These are phyloP conservation scores for Conus betulinus DNA, from an alignment of 1,140 invertebrate species.

Conservation along the genomic window DNA sequence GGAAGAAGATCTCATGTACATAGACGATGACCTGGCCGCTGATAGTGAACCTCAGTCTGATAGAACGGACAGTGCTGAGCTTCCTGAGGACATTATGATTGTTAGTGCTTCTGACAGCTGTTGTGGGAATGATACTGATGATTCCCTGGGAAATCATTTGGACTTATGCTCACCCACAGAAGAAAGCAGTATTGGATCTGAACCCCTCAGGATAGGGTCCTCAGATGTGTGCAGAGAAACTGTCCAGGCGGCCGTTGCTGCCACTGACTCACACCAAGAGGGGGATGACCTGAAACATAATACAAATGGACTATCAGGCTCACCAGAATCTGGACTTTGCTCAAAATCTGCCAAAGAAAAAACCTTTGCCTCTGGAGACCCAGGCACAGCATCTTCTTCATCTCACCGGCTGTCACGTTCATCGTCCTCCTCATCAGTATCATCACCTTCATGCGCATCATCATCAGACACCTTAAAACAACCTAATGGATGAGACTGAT, in stretches of 20 bases:
- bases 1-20: constrained; percentile 11
- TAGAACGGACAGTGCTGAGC: neutral
- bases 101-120: constrained; percentile 32
- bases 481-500: neutral
- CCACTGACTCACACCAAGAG: neutral
- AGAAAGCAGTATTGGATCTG: neutral
- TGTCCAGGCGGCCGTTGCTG: neutral
- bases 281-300: neutral
- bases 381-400: neutral
- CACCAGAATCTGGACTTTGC: neutral
- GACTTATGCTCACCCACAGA: neutral
- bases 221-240: too few relatives aligned
- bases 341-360: neutral
- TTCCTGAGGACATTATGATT: constrained; percentile 34
- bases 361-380: neutral
- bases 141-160: neutral
- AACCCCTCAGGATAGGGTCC: neutral
- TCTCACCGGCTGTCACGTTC: neutral
- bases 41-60: neutral
- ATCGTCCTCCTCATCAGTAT: neutral
- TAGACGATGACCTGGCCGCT: neutral
- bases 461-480: constrained; percentile 2
- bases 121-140: constrained; percentile 28
- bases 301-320: neutral
- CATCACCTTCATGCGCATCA: neutral